phyloP scores from a whole-genome alignment of 2,797 vertebrate species.

The Halcyon smyrnensis region DNA sequence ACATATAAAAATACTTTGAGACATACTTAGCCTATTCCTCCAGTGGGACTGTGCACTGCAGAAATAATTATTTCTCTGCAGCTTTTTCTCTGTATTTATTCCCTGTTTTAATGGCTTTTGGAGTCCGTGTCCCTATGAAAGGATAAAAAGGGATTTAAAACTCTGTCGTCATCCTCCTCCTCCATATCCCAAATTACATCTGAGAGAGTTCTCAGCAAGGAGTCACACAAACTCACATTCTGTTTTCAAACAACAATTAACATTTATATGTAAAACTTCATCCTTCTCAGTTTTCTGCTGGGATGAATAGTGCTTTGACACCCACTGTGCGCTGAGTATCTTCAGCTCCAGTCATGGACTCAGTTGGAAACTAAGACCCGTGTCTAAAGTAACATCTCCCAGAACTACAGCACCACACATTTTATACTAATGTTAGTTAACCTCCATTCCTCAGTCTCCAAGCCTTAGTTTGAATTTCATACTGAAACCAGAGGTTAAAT shows the following conservation, averaged over 20 bases:
- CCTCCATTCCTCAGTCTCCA: background rate
- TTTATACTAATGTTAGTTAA: background rate
- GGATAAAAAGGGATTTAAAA: background rate
- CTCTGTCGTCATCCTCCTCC: background rate
- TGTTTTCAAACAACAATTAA: background rate
- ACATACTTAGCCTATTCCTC: background rate
- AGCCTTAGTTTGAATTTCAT: background rate
- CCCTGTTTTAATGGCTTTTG: background rate
- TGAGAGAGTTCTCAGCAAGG: background rate
- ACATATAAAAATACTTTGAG: background rate
- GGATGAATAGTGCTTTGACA: background rate
- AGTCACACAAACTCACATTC: background rate
- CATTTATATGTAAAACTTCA: background rate
- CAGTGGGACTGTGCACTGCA: background rate
- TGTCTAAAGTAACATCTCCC: background rate
- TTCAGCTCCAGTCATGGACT: background rate
- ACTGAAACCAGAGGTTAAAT: background rate
- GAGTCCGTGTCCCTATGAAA: background rate
- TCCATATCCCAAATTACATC: background rate
- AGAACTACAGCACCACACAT: background rate
- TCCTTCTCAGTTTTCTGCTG: background rate
- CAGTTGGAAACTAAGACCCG: background rate
- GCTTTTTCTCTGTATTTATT: background rate
- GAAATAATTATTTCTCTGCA: background rate
- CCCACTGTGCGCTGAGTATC: accelerated